A percentile compares a stretch with the other conserved stretches of the same genome.
phyloP scores from a whole-genome alignment of 53 echinoderm and acorn worm species.

The Paelopatides confundens region DNA sequence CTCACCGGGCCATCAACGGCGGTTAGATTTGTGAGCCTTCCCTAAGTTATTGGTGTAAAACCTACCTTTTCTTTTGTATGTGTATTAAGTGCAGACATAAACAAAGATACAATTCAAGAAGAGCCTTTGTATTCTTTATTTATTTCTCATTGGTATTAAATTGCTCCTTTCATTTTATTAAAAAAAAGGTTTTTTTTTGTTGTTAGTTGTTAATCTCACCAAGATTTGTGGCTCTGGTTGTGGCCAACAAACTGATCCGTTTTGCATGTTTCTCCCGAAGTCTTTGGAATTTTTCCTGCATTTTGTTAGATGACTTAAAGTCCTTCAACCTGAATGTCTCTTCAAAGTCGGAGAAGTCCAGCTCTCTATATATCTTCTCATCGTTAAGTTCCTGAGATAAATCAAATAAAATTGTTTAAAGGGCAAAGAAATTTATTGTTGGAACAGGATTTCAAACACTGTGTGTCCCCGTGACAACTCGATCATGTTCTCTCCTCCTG shows the following conservation, averaged over 20 bases:
- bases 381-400: conserved; percentile 77
- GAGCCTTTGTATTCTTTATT: no score
- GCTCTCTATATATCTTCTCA: conserved; percentile 72
- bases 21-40: no score
- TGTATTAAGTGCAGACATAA: no score
- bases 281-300: conserved; percentile 64
- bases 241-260: conserved; percentile 70
- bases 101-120: no score
- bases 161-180: no score
- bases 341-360: conserved; percentile 84
- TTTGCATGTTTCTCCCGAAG: conserved; percentile 58
- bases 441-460: not conserved
- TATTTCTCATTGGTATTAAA: no score
- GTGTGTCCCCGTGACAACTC: no score
- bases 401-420: not conserved
- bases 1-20: no score
- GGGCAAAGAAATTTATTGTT: not conserved
- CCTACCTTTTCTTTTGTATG: no score
- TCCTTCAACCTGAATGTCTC: conserved; percentile 62
- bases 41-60: no score
- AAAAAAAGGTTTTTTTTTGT: not conserved
- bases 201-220: conserved; percentile 54
- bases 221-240: conserved; percentile 83
- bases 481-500: no score
- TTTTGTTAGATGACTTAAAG: conserved; percentile 54